Evolutionary conservation across 2,888 invertebrate genomes (phyloP), one percentile per base, ranked within the genome.

Genomic region (Ypsolopha sequella): DNA sequence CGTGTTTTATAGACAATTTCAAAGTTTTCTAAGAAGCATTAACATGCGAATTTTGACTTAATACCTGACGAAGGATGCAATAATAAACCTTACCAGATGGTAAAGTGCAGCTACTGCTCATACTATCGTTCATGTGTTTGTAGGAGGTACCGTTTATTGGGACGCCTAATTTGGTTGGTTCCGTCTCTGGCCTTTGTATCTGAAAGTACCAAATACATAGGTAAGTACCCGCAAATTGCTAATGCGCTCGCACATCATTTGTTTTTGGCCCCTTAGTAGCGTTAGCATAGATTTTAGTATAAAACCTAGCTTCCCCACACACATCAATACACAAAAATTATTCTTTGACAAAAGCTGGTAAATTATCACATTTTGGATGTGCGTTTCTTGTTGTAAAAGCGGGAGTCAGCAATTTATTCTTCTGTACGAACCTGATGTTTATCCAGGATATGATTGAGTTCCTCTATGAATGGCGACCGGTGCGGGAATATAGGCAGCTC

Each of bases 401-500:
- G 4, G 24, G 24, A 4, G 2, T 24, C 24, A 24, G 24, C 24
- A 3, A 4, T 24, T 24, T 4, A 24, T 4, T 2, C 24, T 43
- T 41, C n/a, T 39, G 1, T 33, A 43, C 35, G 46, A 55, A 90
- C 89, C 81, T 90, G 89, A 69, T 89, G 93, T 84, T 93, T 94
- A 69, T 93, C 92, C 59, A 93, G 72, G 47, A 90, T 81, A 51
- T 92, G 89, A 66, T 90, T 90, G 50, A 98, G 90, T 84, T 98
- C 98, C 43, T 93, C 91, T 60, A 93, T 91, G 62, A 98, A 94
- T 53, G 96, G 94, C 57, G 91, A 90, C 68, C 93, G 91, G 73
- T 98, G 95, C 0, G 99, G 99, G 77, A 99, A 96, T 55, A 91
- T 89, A 0, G 98, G 97, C 63, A 98, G 85, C 76, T 99, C 99